These are phyloP conservation scores for Boloria euphrosyne DNA, from an alignment of 2,888 invertebrate species.

Conservation along the genomic window DNA sequence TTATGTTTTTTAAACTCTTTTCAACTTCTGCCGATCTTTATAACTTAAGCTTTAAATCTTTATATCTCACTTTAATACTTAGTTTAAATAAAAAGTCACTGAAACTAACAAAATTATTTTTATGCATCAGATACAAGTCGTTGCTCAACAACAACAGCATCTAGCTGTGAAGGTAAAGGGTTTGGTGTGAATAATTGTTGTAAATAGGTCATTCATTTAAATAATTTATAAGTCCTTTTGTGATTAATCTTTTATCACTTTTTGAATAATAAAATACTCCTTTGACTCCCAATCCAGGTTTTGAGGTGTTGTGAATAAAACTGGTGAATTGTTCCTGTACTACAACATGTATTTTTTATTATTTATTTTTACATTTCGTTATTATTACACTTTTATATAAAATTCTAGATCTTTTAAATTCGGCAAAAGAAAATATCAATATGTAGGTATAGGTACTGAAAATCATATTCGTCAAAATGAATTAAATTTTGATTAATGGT, in stretches of 20 bases:
- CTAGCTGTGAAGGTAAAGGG: conserved; percentile 70
- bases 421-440: no score
- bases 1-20: not conserved
- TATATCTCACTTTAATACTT: not conserved
- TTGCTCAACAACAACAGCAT: conserved; percentile 60
- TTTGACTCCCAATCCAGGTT: not conserved
- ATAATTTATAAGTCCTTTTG: not conserved
- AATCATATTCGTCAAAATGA: no score
- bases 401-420: no score
- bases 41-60: no score
- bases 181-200: conserved; percentile 19
- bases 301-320: not conserved
- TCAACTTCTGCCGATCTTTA: not conserved
- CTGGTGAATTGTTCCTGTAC: conserved; percentile 14
- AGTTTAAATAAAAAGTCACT: not conserved
- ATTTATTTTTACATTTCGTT: no score
- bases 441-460: no score
- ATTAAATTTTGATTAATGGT: no score
- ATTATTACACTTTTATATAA: no score
- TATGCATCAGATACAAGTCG: conserved; percentile 62
- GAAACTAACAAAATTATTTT: conserved; percentile 39
- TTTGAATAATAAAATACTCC: not conserved
- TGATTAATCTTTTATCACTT: not conserved
- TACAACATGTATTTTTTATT: no score
- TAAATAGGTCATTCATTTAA: conserved; percentile 10